phyloP scores from a whole-genome alignment of 1,140 invertebrate genomes.

The Antheraea pernyi region DNA sequence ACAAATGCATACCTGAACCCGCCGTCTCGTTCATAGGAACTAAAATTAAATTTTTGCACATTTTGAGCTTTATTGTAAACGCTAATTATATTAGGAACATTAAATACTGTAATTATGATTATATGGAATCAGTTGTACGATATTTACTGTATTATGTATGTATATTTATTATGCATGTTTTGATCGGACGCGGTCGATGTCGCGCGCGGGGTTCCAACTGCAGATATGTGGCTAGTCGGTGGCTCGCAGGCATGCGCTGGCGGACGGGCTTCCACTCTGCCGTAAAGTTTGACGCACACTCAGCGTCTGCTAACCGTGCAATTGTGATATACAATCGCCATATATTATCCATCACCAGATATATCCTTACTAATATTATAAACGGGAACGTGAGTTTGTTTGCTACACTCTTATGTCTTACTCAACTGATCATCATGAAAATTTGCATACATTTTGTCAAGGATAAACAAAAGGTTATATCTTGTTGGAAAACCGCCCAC shows the following conservation, averaged over 20 bases:
- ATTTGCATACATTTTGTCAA: too few species aligned
- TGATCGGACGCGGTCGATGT: conserved; percentile 5
- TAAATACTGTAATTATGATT: background rate
- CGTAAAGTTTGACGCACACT: conserved; percentile 3
- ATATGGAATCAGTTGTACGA: background rate
- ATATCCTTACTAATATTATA: too few species aligned
- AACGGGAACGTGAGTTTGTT: too few species aligned
- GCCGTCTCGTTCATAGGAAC: conserved; percentile 40
- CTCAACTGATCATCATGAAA: too few species aligned
- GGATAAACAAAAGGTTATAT: too few species aligned
- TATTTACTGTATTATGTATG: conserved; percentile 4
- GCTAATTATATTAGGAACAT: conserved; percentile 6
- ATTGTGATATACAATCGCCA: background rate
- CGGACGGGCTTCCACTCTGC: conserved; percentile 6
- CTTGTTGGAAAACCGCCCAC: conserved; percentile 3
- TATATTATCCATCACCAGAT: too few species aligned
- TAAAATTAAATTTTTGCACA: conserved; percentile 56
- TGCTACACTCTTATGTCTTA: too few species aligned
- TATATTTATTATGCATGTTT: conserved; percentile 15
- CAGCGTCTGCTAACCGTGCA: background rate
- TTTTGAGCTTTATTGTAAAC: conserved; percentile 27
- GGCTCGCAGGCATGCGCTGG: conserved; percentile 14
- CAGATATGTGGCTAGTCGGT: conserved; percentile 11
- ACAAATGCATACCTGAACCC: conserved; percentile 37
- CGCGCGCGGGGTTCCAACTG: conserved; percentile 24